Conservation (phyloP, 2,113 vertebrate species). For the Rhynchopsitta pachyrhyncha region DNA sequence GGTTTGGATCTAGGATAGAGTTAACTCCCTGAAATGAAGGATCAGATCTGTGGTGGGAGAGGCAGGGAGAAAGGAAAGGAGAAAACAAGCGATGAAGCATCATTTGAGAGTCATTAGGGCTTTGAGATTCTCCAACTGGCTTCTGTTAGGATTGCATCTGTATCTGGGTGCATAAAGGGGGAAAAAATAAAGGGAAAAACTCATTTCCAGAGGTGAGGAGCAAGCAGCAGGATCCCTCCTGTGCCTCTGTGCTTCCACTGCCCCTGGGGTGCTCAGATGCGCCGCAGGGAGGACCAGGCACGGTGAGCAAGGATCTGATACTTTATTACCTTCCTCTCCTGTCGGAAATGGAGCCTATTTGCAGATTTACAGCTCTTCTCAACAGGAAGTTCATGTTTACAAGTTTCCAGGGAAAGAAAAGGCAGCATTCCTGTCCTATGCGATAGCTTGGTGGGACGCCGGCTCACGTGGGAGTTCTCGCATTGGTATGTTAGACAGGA, state of each 20-base stretch:
- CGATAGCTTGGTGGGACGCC: background rate
- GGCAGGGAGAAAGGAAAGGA: background rate
- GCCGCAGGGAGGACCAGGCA: background rate
- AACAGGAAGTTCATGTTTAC: slow-evolving; percentile 53
- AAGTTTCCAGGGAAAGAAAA: slow-evolving; percentile 40
- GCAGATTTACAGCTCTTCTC: slow-evolving; percentile 4
- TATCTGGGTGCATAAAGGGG: background rate
- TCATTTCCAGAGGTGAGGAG: background rate
- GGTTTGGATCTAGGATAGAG: background rate
- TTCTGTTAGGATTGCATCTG: background rate
- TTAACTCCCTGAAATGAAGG: background rate
- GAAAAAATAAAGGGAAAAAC: background rate
- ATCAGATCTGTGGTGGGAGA: background rate
- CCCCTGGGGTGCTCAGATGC: background rate
- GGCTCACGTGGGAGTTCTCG: background rate
- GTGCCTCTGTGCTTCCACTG: background rate
- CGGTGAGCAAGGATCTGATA: background rate
- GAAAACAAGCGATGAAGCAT: background rate
- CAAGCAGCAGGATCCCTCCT: background rate
- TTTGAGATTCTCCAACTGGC: slow-evolving; percentile 1
- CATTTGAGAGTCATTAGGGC: background rate
- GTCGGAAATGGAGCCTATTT: background rate
- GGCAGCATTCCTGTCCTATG: slow-evolving; percentile 8
- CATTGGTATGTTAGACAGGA: background rate
- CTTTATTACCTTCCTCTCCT: slow-evolving; percentile 11